Conservation (phyloP, 2,113 vertebrate genomes). For the Microcebus ravelobensis region DNA sequence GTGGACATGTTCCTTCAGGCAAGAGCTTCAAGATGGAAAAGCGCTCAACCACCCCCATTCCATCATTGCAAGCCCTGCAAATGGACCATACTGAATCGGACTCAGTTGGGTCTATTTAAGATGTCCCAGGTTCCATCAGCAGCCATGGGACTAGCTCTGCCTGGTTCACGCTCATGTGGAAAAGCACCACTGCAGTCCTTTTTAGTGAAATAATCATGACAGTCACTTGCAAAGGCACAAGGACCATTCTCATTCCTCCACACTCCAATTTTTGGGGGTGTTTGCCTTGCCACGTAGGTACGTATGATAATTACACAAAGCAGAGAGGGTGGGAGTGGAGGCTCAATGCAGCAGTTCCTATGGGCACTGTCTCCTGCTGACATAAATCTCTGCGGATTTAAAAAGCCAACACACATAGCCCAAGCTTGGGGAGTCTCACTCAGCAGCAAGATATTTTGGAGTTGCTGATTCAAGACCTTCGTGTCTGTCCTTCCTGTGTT, state of each 20-base stretch:
- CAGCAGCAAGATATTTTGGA: background rate
- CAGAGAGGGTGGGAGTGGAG: too few relatives aligned
- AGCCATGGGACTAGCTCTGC: background rate
- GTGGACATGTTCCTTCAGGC: background rate
- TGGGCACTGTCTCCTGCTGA: background rate
- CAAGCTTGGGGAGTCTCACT: background rate
- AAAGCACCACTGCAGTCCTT: background rate
- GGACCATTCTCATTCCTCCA: background rate
- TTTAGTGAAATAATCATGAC: background rate
- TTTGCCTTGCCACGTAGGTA: rapidly evolving
- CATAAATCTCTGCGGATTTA: background rate
- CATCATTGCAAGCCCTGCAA: background rate
- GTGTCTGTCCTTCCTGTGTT: background rate
- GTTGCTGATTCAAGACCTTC: background rate
- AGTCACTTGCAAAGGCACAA: background rate
- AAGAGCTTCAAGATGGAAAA: background rate
- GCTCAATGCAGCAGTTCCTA: background rate
- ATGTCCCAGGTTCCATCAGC: background rate
- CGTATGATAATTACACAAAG: background rate
- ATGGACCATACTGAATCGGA: background rate
- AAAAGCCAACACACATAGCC: background rate
- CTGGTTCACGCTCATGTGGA: rapidly evolving
- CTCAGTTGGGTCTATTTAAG: background rate
- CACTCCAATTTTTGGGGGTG: too few relatives aligned
- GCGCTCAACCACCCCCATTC: background rate